Percentiles rank a stretch among this genome's conserved stretches.
phyloP scores from a whole-genome alignment of 37 sponge, comb jelly and placozoan species.

The Agelas oroides region DNA sequence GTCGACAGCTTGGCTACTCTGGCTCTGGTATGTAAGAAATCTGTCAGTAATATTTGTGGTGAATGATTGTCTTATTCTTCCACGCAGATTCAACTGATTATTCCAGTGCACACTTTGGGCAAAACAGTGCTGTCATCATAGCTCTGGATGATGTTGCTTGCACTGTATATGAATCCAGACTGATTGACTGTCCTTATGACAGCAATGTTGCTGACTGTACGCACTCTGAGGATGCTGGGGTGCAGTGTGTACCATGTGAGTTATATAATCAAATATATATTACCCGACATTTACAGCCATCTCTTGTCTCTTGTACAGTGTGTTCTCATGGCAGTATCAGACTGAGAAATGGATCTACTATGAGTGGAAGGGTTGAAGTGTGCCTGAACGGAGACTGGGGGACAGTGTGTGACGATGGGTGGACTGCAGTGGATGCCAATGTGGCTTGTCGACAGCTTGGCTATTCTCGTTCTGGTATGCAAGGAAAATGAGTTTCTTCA shows the following conservation, averaged over 20 bases:
- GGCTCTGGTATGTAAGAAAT: no score
- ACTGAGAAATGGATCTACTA: neutral
- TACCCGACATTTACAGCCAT: neutral
- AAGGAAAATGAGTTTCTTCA: no score
- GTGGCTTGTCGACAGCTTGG: constrained; percentile 29
- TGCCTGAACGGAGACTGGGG: no score
- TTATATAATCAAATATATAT: neutral
- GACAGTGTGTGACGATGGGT: neutral
- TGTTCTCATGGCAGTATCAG: constrained; percentile 31
- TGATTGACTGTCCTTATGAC: neutral
- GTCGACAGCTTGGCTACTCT: neutral
- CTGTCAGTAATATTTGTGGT: neutral
- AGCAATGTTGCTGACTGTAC: no score
- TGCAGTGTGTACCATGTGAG: neutral
- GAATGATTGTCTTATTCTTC: no score
- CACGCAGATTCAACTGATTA: no score
- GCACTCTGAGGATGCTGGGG: no score
- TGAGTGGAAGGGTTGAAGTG: constrained; percentile 29
- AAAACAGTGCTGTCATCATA: no score
- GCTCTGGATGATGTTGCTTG: neutral
- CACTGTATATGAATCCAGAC: neutral
- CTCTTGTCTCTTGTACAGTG: neutral
- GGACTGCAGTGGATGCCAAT: neutral
- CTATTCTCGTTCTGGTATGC: no score
- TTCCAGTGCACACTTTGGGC: no score